Evolutionary conservation across 2,888 invertebrate genomes (phyloP).

Genomic region (Graphium colonna): DNA sequence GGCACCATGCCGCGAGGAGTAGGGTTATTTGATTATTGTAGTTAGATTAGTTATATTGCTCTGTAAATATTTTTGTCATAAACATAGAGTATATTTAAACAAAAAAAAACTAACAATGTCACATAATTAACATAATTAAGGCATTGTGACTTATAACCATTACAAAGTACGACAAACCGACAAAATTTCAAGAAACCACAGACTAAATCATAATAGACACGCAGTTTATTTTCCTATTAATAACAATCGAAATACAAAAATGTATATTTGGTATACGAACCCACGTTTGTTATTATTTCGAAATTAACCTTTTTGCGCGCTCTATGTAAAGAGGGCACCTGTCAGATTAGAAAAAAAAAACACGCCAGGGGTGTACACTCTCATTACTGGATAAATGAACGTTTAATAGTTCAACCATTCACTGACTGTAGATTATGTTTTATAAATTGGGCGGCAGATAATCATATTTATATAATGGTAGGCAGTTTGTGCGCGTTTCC

Average conservation of each 20-base stretch:
- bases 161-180: no score
- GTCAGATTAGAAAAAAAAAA: constrained; percentile 41
- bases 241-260: background rate
- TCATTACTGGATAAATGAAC: constrained; percentile 56
- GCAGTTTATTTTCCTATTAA: background rate
- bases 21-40: no score
- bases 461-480: constrained; percentile 62
- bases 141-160: no score
- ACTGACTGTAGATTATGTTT: constrained; percentile 44
- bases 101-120: no score
- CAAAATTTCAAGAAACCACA: background rate
- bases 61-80: no score
- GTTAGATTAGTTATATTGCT: no score
- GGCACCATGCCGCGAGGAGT: no score
- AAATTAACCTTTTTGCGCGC: constrained; percentile 5
- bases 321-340: constrained; percentile 39
- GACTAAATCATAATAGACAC: background rate
- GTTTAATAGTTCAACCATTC: constrained; percentile 49
- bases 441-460: constrained; percentile 46
- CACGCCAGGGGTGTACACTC: constrained; percentile 32
- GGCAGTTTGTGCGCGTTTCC: constrained; percentile 41
- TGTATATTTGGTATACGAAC: background rate
- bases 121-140: no score
- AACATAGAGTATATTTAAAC: no score
- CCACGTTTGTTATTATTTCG: background rate